Base-by-base conservation (phyloP, 2,888 invertebrate species). In the Chrysolina oricalcia region DNA sequence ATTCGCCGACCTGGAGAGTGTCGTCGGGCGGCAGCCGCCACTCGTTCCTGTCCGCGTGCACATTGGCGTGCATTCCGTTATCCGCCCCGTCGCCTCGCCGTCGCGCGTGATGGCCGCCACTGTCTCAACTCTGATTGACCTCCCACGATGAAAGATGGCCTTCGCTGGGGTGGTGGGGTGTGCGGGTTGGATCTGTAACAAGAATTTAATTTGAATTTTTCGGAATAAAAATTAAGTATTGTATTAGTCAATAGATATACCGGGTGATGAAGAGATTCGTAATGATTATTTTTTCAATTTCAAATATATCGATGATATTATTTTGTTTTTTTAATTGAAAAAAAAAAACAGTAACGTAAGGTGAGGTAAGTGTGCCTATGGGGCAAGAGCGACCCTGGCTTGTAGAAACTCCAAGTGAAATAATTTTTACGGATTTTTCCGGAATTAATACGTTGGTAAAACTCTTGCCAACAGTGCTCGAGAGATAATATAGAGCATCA, bases 1-100 rank as follows among this genome's bases (percentile, higher is more conserved):
- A 94, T 92, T 95, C 96, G 90, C 94, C 68, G 89, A 96, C 96
- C 91, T 96, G 96, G 85, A 96, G 93, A 85, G 96, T 96, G 91
- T 96, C 96, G 91, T 96, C 96, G 88, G 96, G 96, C 90, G 96
- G 96, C 90, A 96, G 92, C 90, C 96, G 94, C 96, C 96, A 96
- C 89, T 95, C 95, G 91, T 94, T 95, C 90, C 95, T 94, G 92
- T 96, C 96, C 90, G 95, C 92, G 91, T 93, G 93, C 90, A 94
- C 94, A 93, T 94, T 95, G 91, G 95, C 94, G 93, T 96, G 96
- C 96, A 96, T 96, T 91, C 92, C 93, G 68, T 53, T 53, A 86
- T 86, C 89, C 89, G 88, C 91, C 92, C 91, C 92, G 90, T 90
- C 91, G 83, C 83, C 81, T 80, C 83, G 70, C 70, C 72, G 67